Percentiles rank a stretch among this genome's conserved stretches.
Evolutionary conservation across 92 coral and sea anemone species (phyloP).

Genomic region (Diadumene lineata): DNA sequence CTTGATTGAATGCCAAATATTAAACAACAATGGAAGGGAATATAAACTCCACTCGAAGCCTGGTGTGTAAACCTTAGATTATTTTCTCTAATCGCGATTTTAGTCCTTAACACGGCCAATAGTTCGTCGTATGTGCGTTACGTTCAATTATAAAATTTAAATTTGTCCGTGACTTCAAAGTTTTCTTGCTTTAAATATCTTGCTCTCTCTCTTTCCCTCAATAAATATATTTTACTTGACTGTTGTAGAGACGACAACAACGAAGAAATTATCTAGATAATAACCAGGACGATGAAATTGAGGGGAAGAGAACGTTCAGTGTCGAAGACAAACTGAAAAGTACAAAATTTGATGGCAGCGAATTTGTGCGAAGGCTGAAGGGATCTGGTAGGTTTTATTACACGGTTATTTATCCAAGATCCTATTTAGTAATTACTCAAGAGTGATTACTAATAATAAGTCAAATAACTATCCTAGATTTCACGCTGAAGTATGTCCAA

Average conservation of each 20-base stretch:
- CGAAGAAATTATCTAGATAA: conserved; percentile 92
- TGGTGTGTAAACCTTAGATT: conserved; percentile 83
- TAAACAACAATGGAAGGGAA: conserved; percentile 72
- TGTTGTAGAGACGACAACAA: conserved; percentile 83
- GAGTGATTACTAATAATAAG: conserved; percentile 1
- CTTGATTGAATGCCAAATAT: conserved; percentile 38
- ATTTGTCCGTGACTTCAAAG: conserved; percentile 32
- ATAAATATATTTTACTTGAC: conserved; percentile 27
- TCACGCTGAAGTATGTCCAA: conserved; percentile 82
- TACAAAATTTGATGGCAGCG: conserved; percentile 70
- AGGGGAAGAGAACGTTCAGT: conserved; percentile 97
- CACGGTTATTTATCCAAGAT: background rate
- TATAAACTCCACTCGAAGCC: conserved; percentile 67
- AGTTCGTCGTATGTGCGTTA: conserved; percentile 47
- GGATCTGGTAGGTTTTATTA: conserved; percentile 86
- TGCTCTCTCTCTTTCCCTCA: conserved; percentile 6
- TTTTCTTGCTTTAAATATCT: background rate
- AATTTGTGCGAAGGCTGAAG: conserved; percentile 70
- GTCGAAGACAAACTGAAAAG: conserved; percentile 89
- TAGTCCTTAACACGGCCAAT: conserved; percentile 11
- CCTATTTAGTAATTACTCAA: conserved; percentile 3
- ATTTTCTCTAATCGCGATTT: conserved; percentile 33
- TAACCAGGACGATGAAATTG: conserved; percentile 86
- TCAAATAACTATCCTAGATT: conserved; percentile 56
- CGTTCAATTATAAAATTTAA: conserved; percentile 27